Conservation (phyloP, 2,113 vertebrate genomes). For the Nymphicus hollandicus region DNA sequence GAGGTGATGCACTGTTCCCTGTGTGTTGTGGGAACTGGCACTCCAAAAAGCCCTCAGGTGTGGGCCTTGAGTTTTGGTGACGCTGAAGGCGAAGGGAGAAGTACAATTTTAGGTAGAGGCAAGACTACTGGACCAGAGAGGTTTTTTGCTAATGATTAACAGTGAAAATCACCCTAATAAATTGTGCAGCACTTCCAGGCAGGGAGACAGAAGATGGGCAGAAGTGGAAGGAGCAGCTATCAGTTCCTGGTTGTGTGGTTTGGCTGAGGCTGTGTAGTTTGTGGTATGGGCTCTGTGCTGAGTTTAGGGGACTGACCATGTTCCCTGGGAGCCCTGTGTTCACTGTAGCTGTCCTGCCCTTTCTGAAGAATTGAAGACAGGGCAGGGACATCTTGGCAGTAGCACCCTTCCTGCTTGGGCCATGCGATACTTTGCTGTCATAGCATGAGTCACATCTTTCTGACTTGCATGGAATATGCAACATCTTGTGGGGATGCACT, state of each 20-base stretch:
- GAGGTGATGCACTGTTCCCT: neutral
- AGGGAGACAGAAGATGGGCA: neutral
- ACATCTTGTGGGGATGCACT: accelerated
- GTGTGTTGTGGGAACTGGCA: neutral
- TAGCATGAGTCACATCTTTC: neutral
- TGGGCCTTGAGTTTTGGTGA: neutral
- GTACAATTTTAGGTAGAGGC: neutral
- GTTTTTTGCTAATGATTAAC: neutral
- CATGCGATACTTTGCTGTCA: accelerated
- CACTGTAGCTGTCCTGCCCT: accelerated
- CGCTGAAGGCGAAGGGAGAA: neutral
- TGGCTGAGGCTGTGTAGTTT: neutral
- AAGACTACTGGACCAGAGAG: neutral
- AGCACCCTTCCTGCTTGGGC: neutral
- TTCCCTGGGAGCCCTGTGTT: neutral
- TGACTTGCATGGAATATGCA: neutral
- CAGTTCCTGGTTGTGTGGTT: neutral
- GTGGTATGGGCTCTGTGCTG: accelerated
- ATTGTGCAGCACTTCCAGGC: neutral
- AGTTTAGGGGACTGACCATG: accelerated
- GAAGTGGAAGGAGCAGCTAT: neutral
- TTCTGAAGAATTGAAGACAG: neutral
- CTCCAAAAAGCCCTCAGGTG: neutral
- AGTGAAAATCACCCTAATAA: neutral
- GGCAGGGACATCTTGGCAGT: neutral